A percentile compares a stretch with the other conserved stretches of the same genome.
Conservation (phyloP, 2,888 invertebrate species). For the Acrocyrtus sp. region DNA sequence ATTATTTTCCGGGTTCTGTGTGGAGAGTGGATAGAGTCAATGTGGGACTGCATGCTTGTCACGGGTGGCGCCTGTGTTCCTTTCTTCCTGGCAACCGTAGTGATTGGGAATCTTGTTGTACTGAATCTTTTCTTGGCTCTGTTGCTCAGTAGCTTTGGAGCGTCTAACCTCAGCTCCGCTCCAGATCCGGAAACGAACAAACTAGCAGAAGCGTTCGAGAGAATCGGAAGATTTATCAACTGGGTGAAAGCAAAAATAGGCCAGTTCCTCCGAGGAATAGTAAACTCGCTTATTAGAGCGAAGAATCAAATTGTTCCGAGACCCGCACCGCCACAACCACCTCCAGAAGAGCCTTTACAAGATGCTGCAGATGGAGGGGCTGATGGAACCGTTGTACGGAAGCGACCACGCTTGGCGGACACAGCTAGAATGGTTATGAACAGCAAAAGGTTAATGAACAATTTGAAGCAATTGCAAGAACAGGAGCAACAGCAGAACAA, state of each 20-base stretch:
- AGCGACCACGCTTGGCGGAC: slow-evolving; percentile 52
- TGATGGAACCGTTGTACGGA: no score
- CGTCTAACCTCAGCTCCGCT: slow-evolving; percentile 76
- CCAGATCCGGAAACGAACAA: slow-evolving; percentile 84
- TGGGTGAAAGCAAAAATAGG: slow-evolving; percentile 76
- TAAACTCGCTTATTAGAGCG: slow-evolving; percentile 23
- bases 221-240: slow-evolving; percentile 88
- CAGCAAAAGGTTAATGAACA: slow-evolving; percentile 55
- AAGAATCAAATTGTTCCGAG: slow-evolving; percentile 78
- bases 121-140: slow-evolving; percentile 99
- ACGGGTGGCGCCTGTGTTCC: slow-evolving; percentile 92
- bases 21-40: slow-evolving; percentile 99
- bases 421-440: slow-evolving; percentile 59
- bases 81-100: slow-evolving; percentile 97
- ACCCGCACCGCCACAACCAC: slow-evolving; percentile 10
- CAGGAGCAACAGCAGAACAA: slow-evolving; percentile 20
- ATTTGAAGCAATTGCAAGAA: slow-evolving; percentile 49
- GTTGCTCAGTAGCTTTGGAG: slow-evolving; percentile 98
- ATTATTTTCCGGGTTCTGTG: slow-evolving; percentile 98
- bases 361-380: slow-evolving; percentile 9
- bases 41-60: slow-evolving; percentile 98
- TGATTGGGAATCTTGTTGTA: slow-evolving; percentile 96
- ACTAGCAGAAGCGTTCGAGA: slow-evolving; percentile 95
- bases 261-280: slow-evolving; percentile 10
- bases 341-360: background rate